Base-by-base conservation (phyloP, 2,113 vertebrate species). In the Mellivora capensis region DNA sequence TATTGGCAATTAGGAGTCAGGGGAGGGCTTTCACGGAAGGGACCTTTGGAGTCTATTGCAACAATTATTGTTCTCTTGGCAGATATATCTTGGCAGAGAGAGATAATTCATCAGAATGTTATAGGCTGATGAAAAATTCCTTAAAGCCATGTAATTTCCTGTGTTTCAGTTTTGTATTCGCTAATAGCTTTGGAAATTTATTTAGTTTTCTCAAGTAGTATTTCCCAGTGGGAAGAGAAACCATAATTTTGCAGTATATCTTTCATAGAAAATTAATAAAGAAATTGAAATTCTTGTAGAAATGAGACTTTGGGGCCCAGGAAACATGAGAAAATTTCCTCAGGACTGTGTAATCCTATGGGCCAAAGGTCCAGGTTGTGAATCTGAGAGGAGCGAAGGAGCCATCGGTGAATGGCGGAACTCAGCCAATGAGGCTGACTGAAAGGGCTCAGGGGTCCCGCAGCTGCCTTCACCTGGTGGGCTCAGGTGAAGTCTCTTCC, bases 151-250 rank as follows among this genome's bases (percentile, higher is more conserved):
- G 80, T 62, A 27, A 93, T 85, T 72, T 90, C 49, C 86, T 85
- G 21, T 64, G 54, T 93, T 83, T 83, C 49, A 27, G 25, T 77
- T 96, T 93, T 93, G 47, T 61, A 80, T 42, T 93, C 27, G 29
- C 42, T 72, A 93, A 85, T 77, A 85, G n/a, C 61, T 85, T 93
- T 93, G 80, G 62, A 93, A 90, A 49, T 84, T 85, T 49, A 42
- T 61, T 84, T 61, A 29, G 31, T 85, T 93, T 93, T 80, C n/a
- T 85, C 61, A 62, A 85, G 79, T 52, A 79, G 62, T 29, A 61
- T 96, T 89, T 42, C 27, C 71, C 34, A 69, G 69, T 74, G 34
- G n/a, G 42, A 84, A 90, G 39, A 77, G 15, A 93, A 39, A 23
- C 20, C 42, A 79, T 71, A 34, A 79, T 31, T 62, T 3, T 85